phyloP scores from a whole-genome alignment of 2,888 invertebrate species.

The Bursaphelenchus okinawaensis region DNA sequence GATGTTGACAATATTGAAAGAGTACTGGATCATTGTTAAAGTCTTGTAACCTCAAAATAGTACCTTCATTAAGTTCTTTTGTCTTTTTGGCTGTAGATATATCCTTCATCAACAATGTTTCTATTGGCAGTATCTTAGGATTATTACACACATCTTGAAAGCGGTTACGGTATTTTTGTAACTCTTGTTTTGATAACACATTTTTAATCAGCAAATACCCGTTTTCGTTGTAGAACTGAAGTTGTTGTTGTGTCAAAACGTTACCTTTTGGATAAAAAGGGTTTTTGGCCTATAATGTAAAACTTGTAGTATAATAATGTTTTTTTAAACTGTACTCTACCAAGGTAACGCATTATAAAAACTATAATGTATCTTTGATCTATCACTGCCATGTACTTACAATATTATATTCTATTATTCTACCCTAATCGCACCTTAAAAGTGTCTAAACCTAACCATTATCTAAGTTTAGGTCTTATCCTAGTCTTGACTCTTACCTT shows the following conservation, averaged over 20 bases:
- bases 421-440: no score
- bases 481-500: no score
- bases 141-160: slow-evolving; percentile 71
- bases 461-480: no score
- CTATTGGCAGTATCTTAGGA: slow-evolving; percentile 58
- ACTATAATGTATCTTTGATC: no score
- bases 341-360: no score
- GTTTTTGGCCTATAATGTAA: background rate
- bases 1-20: slow-evolving; percentile 67
- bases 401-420: no score
- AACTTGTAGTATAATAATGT: no score
- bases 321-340: no score
- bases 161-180: slow-evolving; percentile 61
- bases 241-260: slow-evolving; percentile 22
- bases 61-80: slow-evolving; percentile 65
- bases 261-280: slow-evolving; percentile 13
- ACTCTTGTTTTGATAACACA: slow-evolving; percentile 23
- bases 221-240: slow-evolving; percentile 24
- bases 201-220: slow-evolving; percentile 29
- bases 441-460: no score
- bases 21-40: slow-evolving; percentile 71
- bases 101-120: slow-evolving; percentile 69
- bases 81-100: slow-evolving; percentile 64
- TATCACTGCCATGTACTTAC: no score
- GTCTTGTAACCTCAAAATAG: slow-evolving; percentile 74